Evolutionary conservation across 2,888 invertebrate genomes (phyloP), one percentile per base, ranked within the genome.

Genomic region (Cremastobaeus sp.): DNA sequence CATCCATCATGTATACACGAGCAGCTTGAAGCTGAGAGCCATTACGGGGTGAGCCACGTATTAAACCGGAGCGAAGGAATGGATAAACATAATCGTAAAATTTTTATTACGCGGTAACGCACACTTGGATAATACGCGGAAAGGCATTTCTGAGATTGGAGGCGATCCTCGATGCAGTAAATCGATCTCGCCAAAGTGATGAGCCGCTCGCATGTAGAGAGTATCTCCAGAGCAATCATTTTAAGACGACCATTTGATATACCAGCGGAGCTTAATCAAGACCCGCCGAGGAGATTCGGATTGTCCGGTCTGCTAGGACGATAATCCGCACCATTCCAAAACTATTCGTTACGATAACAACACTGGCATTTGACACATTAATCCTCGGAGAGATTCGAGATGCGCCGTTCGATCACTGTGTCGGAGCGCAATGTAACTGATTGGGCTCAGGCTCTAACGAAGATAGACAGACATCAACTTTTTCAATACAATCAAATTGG

Each of bases 281-380:
- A 60, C 39, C 41, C 30, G 20, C 41, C 32, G n/a, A 17, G 17
- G 20, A 32, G 32, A 41, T 48, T 37, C 39, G 32, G 39, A 39
- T 32, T 39, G 39, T 18, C 8, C 39, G 35, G 18, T 17, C 28
- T 4, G 35, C 3, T 6, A 11, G 3, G 12, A 57, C 17, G 47
- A 47, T 59, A 59, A 47, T 59, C 59, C 47, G 18, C 8, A 50
- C 21, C 57, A 57, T 45, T 57, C 35, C 34, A 57, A 57, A 57
- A 57, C 57, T 57, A 45, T 57, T 57, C 45, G 25, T 21, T 18
- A 8, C 15, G 45, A 35, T 57, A 45, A 35, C 34, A 18, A 21
- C 17, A 8, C 43, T 25, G 57, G 45, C 57, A 45, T 57, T 45
- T 45, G 57, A 57, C 57, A 34, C 18, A 45, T 34, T 57, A 35